These are phyloP conservation scores for Clangula hyemalis DNA, from an alignment of 2,797 vertebrate species.

Conservation along the genomic window DNA sequence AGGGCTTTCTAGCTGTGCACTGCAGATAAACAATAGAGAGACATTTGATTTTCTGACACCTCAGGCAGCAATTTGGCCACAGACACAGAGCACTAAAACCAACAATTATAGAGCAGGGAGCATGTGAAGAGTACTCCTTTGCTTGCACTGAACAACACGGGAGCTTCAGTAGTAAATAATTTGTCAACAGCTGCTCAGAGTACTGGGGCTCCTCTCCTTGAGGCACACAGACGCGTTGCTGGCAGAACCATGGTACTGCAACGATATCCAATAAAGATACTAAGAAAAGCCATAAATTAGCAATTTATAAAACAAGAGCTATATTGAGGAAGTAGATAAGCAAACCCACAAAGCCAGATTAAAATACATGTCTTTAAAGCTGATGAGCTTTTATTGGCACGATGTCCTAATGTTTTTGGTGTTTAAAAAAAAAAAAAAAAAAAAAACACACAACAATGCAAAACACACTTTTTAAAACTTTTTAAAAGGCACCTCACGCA, in stretches of 20 bases:
- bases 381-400: neutral
- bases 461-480: too few species aligned
- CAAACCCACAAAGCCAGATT: neutral
- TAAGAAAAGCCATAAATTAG: neutral
- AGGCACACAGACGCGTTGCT: accelerated
- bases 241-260: neutral
- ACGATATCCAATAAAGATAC: neutral
- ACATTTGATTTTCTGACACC: neutral
- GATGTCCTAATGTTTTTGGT: neutral
- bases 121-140: neutral
- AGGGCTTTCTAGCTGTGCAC: neutral
- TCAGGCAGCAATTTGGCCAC: neutral
- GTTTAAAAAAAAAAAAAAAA: neutral
- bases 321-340: neutral
- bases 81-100: neutral
- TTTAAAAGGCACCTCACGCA: neutral
- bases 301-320: neutral
- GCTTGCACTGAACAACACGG: neutral
- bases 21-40: neutral
- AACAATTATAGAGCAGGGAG: neutral
- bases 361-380: neutral
- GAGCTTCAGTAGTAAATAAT: neutral
- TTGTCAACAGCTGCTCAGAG: neutral
- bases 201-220: neutral
- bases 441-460: too few species aligned